These are phyloP conservation scores for Meloidogyne hapla DNA, from an alignment of 1,140 invertebrate species.

Conservation along the genomic window DNA sequence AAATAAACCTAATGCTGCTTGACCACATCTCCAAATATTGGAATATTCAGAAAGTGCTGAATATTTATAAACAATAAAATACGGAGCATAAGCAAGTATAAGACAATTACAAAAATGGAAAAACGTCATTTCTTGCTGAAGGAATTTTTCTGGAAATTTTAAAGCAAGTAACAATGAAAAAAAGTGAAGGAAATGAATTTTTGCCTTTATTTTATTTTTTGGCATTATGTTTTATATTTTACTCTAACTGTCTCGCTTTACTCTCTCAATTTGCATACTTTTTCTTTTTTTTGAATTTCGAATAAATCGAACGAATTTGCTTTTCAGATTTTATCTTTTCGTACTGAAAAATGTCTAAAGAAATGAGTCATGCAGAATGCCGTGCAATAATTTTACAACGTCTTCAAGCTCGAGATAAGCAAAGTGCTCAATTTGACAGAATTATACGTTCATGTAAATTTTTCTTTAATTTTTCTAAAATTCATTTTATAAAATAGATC, in stretches of 20 bases:
- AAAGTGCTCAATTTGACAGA: conserved; percentile 34
- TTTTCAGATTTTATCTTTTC: too few species aligned
- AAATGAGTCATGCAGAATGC: conserved; percentile 12
- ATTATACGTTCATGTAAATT: conserved; percentile 35
- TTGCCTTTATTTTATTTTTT: too few species aligned
- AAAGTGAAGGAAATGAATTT: too few species aligned
- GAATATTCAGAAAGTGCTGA: conserved; percentile 37
- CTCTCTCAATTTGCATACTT: too few species aligned
- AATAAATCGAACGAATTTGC: too few species aligned
- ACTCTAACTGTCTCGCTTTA: too few species aligned
- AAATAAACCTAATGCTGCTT: conserved; percentile 15
- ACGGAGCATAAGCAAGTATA: conserved; percentile 40
- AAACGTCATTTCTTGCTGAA: conserved; percentile 48
- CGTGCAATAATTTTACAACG: conserved; percentile 29
- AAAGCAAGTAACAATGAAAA: too few species aligned
- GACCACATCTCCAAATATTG: conserved; percentile 38
- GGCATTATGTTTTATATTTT: too few species aligned
- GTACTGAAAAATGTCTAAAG: neutral
- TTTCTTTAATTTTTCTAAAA: conserved; percentile 4
- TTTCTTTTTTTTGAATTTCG: too few species aligned
- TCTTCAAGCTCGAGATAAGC: conserved; percentile 30
- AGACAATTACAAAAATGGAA: conserved; percentile 40
- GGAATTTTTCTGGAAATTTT: too few species aligned
- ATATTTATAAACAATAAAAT: conserved; percentile 43
- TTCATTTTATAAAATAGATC: conserved; percentile 2